Evolutionary conservation across 2,797 vertebrate species (phyloP).

Genomic region (Onychomys leucogaster): DNA sequence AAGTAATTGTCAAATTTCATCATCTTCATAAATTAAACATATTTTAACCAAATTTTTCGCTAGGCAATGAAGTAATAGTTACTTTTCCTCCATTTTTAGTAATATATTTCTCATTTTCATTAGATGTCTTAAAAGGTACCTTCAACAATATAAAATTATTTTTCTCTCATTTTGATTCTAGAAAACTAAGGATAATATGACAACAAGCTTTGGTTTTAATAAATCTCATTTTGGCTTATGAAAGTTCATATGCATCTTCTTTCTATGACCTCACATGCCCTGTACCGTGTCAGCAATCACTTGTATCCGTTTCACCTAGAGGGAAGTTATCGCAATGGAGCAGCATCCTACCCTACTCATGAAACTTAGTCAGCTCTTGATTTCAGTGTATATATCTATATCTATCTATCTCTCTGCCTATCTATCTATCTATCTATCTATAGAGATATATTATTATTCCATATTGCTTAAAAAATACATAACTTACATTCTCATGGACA

Average conservation of each 20-base stretch:
- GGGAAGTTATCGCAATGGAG: background rate
- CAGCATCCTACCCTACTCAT: too few species aligned
- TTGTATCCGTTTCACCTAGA: background rate
- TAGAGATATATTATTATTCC: too few species aligned
- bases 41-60: background rate
- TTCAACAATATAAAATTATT: background rate
- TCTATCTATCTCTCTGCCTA: too few species aligned
- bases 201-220: background rate
- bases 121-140: background rate
- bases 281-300: background rate
- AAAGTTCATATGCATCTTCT: background rate
- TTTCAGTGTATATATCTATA: too few species aligned
- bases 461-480: too few species aligned
- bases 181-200: background rate
- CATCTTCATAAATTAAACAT: background rate
- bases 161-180: background rate
- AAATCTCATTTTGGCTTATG: background rate
- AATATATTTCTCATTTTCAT: background rate
- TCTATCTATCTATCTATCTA: too few species aligned
- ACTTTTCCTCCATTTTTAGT: background rate
- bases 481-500: too few species aligned
- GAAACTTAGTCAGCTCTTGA: too few species aligned
- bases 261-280: background rate
- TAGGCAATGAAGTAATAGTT: background rate
- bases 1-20: background rate